phyloP scores from a whole-genome alignment of 2,113 vertebrate genomes.

The Recurvirostra avosetta region DNA sequence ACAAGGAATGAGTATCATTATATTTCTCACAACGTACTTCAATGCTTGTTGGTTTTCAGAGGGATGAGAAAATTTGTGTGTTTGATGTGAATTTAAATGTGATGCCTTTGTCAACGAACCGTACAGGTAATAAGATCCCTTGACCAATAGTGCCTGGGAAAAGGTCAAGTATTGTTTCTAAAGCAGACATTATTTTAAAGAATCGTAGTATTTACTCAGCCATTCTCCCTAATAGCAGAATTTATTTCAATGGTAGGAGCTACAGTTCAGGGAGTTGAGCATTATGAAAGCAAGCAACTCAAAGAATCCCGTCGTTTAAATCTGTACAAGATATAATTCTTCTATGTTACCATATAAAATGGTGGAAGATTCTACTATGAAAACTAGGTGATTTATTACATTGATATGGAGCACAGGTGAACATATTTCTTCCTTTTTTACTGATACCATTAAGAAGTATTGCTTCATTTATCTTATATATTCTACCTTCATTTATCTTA shows the following conservation, averaged over 20 bases:
- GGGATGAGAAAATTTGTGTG: background rate
- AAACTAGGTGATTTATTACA: constrained; percentile 64
- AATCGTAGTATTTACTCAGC: background rate
- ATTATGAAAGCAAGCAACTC: background rate
- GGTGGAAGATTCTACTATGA: constrained; percentile 10
- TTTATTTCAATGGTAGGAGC: background rate
- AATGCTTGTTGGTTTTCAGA: background rate
- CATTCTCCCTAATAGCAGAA: background rate
- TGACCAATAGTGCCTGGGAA: background rate
- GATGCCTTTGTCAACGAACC: background rate
- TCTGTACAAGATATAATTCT: background rate
- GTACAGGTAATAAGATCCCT: background rate
- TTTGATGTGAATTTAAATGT: background rate
- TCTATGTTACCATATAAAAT: background rate
- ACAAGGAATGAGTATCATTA: background rate
- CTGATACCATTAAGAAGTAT: constrained; percentile 61
- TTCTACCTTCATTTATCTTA: constrained; percentile 59
- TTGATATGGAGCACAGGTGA: constrained; percentile 44
- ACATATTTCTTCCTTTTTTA: constrained; percentile 57
- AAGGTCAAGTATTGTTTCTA: background rate
- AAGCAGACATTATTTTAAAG: background rate
- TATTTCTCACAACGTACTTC: accelerated
- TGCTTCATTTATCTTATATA: constrained; percentile 65
- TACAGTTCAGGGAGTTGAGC: background rate
- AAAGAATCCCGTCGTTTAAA: background rate